Conservation (phyloP, 2,888 invertebrate genomes). For the Cepaea hortensis region DNA sequence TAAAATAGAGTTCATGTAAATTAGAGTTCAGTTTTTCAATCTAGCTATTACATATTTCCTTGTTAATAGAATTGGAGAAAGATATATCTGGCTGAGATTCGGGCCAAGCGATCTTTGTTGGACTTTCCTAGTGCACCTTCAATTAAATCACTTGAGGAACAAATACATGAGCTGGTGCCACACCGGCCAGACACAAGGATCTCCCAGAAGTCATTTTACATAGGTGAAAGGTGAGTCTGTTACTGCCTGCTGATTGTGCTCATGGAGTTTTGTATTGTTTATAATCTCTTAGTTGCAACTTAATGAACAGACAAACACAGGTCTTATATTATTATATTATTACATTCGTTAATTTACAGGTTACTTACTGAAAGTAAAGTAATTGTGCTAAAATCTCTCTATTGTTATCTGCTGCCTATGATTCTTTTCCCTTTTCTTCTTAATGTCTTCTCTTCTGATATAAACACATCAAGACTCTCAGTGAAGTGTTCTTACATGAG, state of each 20-base stretch:
- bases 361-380: no score
- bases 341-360: no score
- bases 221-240: conserved; percentile 31
- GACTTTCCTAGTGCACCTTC: conserved; percentile 70
- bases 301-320: no score
- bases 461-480: no score
- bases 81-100: not conserved
- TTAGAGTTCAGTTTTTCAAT: not conserved
- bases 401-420: no score
- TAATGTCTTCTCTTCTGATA: no score
- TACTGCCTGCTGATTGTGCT: not conserved
- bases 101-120: conserved; percentile 67
- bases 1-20: no score
- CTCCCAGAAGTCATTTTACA: conserved; percentile 32
- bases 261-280: not conserved
- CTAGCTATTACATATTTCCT: not conserved
- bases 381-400: no score
- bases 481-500: no score
- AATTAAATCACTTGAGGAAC: conserved; percentile 21
- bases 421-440: no score
- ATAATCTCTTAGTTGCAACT: no score
- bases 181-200: conserved; percentile 52
- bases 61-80: not conserved
- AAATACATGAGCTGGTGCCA: conserved; percentile 54
- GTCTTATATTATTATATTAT: no score